Percentiles rank a stretch among this genome's conserved stretches.
These are phyloP conservation scores for Gastrophryne carolinensis DNA, from an alignment of 2,797 vertebrate species.

Conservation along the genomic window DNA sequence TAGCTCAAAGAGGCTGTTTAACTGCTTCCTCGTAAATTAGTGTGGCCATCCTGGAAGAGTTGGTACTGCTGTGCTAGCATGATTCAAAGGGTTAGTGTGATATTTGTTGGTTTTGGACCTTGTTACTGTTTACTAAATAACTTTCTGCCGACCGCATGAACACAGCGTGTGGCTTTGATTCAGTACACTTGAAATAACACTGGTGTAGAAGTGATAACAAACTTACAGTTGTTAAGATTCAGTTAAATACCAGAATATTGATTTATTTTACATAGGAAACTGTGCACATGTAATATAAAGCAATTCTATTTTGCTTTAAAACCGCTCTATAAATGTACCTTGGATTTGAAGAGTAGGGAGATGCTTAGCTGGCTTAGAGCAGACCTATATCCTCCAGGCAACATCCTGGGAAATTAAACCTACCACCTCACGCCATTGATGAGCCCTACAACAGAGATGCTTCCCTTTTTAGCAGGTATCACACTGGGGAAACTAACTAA, in stretches of 20 bases:
- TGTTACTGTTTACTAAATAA: constrained; percentile 13
- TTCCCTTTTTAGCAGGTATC: too few species aligned
- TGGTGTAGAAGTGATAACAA: constrained; percentile 17
- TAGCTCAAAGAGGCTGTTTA: constrained; percentile 12
- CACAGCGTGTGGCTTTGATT: constrained; percentile 34
- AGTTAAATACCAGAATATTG: constrained; percentile 22
- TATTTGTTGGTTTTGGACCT: constrained; percentile 28
- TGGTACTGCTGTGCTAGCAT: neutral
- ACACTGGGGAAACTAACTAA: too few species aligned
- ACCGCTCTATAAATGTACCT: constrained; percentile 4
- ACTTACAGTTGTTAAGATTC: constrained; percentile 12
- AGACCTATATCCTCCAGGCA: too few species aligned
- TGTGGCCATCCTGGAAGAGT: neutral
- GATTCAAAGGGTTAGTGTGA: constrained; percentile 37
- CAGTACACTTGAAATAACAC: constrained; percentile 30
- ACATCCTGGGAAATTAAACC: too few species aligned
- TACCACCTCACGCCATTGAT: too few species aligned
- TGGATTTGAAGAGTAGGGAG: neutral
- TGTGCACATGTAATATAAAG: neutral
- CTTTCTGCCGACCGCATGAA: constrained; percentile 16
- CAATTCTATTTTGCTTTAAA: neutral
- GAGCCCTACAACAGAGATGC: too few species aligned
- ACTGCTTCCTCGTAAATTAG: constrained; percentile 44
- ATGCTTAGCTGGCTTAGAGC: neutral
- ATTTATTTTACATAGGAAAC: constrained; percentile 29